Evolutionary conservation across 2,113 vertebrate genomes (phyloP).

Genomic region (Proteles cristata): DNA sequence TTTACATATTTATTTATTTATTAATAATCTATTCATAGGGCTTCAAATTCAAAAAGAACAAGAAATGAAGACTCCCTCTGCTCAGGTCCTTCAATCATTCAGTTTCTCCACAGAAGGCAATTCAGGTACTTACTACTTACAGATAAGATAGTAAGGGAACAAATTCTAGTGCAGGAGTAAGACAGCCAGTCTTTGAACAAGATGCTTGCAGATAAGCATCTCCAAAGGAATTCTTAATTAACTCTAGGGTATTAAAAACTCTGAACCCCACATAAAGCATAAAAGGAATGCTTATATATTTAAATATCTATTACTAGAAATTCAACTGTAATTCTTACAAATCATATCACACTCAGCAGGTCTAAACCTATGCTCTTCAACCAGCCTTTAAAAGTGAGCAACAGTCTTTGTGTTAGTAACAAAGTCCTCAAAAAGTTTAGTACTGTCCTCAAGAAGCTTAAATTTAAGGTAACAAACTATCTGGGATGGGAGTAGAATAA

Average conservation of each 20-base stretch:
- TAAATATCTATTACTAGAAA: constrained; percentile 35
- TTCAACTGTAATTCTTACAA: background rate
- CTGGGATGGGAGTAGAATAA: background rate
- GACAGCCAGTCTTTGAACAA: background rate
- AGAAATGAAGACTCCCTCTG: background rate
- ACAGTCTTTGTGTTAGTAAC: background rate
- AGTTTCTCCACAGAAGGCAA: background rate
- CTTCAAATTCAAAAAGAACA: constrained; percentile 30
- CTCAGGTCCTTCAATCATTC: background rate
- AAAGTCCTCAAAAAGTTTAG: background rate
- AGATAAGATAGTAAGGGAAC: background rate
- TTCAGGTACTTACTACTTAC: background rate
- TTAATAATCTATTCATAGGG: background rate
- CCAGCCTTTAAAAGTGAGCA: background rate
- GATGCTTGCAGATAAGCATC: background rate
- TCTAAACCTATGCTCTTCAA: background rate
- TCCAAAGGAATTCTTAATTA: constrained; percentile 1
- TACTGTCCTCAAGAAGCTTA: background rate
- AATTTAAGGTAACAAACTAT: background rate
- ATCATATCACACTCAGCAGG: background rate
- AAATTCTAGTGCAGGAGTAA: background rate
- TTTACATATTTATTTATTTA: background rate
- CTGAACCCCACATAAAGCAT: background rate
- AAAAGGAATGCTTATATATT: constrained; percentile 17
- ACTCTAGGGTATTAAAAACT: constrained; percentile 22